phyloP scores from a whole-genome alignment of 2,797 vertebrate species.

The Sebastiscus tertius region DNA sequence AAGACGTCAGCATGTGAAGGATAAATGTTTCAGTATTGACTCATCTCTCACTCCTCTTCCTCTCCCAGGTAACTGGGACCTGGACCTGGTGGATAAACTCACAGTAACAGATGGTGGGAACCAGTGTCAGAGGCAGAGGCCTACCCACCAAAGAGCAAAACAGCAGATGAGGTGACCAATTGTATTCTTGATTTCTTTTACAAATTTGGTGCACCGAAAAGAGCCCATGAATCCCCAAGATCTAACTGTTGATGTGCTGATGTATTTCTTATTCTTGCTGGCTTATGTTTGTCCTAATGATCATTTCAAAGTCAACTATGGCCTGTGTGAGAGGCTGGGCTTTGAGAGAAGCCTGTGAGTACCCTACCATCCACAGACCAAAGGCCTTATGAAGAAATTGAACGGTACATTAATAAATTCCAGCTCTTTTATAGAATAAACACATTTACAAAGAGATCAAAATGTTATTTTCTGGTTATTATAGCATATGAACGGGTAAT shows the following conservation, averaged over 20 bases:
- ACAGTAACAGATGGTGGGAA: not conserved
- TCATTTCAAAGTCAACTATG: not conserved
- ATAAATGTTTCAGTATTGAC: not conserved
- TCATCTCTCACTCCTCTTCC: not conserved
- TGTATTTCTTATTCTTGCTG: not conserved
- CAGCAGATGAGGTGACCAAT: not conserved
- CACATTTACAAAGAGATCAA: no score
- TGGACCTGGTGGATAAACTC: not conserved
- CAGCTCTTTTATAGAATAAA: no score
- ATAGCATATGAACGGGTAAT: no score
- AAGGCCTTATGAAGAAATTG: not conserved
- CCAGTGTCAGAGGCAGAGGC: not conserved
- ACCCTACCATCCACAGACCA: not conserved
- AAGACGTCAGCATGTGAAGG: not conserved
- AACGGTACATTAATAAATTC: not conserved
- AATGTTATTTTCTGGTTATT: no score
- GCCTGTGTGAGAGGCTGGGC: not conserved
- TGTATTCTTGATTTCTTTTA: not conserved
- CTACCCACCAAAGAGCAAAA: not conserved
- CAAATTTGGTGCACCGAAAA: not conserved
- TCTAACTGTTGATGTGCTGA: not conserved
- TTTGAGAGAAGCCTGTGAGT: not conserved
- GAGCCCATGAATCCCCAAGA: not conserved
- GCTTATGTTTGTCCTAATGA: not conserved
- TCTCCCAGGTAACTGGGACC: not conserved